These are phyloP conservation scores for Wasmannia auropunctata DNA, from an alignment of 1,140 invertebrate species.

Conservation along the genomic window DNA sequence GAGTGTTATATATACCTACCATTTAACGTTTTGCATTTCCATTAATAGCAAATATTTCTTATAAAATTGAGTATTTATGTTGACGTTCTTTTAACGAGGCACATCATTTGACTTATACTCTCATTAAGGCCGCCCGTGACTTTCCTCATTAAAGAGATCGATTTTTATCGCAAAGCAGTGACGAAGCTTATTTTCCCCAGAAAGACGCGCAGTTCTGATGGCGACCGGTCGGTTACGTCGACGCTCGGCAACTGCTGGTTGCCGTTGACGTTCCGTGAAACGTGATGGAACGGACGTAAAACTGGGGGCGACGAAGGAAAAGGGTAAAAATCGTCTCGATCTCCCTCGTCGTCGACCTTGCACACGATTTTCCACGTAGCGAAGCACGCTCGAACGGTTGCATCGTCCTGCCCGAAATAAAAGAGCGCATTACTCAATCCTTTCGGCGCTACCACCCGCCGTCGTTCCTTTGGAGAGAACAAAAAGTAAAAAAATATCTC, in stretches of 20 bases:
- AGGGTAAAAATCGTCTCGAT: slow-evolving; percentile 47
- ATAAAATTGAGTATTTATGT: not conserved
- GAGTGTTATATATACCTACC: not conserved
- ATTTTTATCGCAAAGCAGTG: not conserved
- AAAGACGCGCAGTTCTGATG: not conserved
- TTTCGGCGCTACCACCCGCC: slow-evolving; percentile 61
- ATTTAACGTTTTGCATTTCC: not conserved
- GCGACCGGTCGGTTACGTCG: slow-evolving; percentile 35
- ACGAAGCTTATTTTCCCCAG: not conserved
- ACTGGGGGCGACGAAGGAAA: slow-evolving; percentile 11
- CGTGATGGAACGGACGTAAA: slow-evolving; percentile 50
- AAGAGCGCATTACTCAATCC: slow-evolving; percentile 63
- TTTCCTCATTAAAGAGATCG: not conserved
- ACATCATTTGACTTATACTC: not conserved
- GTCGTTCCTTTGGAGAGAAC: slow-evolving; percentile 24
- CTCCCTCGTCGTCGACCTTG: slow-evolving; percentile 60
- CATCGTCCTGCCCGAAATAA: slow-evolving; percentile 70
- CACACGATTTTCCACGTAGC: slow-evolving; percentile 68
- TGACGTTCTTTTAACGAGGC: not conserved
- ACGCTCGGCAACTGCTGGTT: slow-evolving; percentile 42
- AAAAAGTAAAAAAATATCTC: slow-evolving; percentile 20
- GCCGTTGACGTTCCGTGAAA: not conserved
- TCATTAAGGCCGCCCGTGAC: too few species aligned
- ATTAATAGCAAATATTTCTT: not conserved
- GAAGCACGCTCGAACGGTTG: slow-evolving; percentile 45